Percentiles rank a stretch among this genome's conserved stretches.
These are phyloP conservation scores for Rhabdornis inornatus DNA, from an alignment of 2,113 vertebrate genomes.

Conservation along the genomic window DNA sequence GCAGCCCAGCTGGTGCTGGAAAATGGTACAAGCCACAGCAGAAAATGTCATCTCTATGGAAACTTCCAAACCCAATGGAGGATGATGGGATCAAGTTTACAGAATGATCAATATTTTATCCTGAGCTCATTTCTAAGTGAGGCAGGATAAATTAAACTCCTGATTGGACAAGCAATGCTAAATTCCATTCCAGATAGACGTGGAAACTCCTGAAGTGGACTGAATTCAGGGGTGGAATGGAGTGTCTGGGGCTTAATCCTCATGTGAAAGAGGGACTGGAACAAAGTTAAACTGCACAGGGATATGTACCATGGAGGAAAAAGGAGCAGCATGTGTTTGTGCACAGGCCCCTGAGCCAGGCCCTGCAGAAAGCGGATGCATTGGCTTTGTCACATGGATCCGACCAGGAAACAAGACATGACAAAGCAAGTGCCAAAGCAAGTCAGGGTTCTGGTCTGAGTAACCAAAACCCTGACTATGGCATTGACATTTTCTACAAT, in stretches of 20 bases:
- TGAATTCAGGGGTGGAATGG: not conserved
- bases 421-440: not conserved
- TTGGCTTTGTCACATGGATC: not conserved
- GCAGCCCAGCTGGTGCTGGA: not conserved
- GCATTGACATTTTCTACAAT: not conserved
- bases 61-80: not conserved
- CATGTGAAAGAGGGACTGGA: not conserved
- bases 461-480: not conserved
- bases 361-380: not conserved
- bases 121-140: not conserved
- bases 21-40: not conserved
- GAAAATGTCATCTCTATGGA: conserved; percentile 29
- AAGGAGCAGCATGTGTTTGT: not conserved
- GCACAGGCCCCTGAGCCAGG: no score
- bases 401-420: not conserved
- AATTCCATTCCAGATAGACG: not conserved
- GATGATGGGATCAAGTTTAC: not conserved
- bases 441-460: not conserved
- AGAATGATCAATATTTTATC: not conserved
- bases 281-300: not conserved
- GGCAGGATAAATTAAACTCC: not conserved
- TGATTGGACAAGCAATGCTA: not conserved
- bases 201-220: not conserved
- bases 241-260: not conserved
- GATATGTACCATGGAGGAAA: no score